Percentiles rank a stretch among this genome's conserved stretches.
phyloP scores from a whole-genome alignment of 2,888 invertebrate species.

The Tenthredo amoena region DNA sequence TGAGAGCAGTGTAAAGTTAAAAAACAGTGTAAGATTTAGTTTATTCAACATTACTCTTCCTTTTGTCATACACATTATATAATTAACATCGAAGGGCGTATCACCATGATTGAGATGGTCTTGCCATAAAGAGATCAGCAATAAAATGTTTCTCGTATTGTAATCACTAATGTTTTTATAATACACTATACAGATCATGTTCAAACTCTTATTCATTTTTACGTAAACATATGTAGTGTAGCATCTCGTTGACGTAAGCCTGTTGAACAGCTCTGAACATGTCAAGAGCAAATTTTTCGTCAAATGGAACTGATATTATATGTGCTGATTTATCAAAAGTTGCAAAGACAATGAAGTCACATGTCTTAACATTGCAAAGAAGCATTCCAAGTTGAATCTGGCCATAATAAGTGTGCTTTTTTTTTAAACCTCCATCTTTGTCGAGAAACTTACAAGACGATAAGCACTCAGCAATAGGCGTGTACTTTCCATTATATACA shows the following conservation, averaged over 20 bases:
- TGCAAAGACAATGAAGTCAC: background rate
- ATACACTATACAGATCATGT: background rate
- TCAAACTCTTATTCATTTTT: background rate
- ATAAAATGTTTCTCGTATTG: background rate
- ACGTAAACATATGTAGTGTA: conserved; percentile 2
- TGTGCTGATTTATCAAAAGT: conserved; percentile 1
- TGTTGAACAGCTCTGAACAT: background rate
- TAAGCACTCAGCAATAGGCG: background rate
- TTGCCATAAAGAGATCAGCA: background rate
- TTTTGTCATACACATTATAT: too few species aligned
- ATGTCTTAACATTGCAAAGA: conserved; percentile 7
- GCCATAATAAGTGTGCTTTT: conserved; percentile 20
- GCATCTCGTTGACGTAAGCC: background rate
- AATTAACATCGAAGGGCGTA: background rate
- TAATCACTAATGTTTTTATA: background rate
- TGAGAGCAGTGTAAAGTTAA: background rate
- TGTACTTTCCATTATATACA: background rate
- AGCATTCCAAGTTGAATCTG: conserved; percentile 4
- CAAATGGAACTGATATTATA: conserved; percentile 16
- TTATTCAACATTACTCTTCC: too few species aligned
- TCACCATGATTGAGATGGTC: background rate
- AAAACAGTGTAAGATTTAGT: too few species aligned
- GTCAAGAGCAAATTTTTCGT: conserved; percentile 1
- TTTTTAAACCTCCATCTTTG: background rate
- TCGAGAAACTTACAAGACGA: background rate